These are phyloP conservation scores for Salvator merianae DNA, from an alignment of 2,113 vertebrate genomes.

Conservation along the genomic window DNA sequence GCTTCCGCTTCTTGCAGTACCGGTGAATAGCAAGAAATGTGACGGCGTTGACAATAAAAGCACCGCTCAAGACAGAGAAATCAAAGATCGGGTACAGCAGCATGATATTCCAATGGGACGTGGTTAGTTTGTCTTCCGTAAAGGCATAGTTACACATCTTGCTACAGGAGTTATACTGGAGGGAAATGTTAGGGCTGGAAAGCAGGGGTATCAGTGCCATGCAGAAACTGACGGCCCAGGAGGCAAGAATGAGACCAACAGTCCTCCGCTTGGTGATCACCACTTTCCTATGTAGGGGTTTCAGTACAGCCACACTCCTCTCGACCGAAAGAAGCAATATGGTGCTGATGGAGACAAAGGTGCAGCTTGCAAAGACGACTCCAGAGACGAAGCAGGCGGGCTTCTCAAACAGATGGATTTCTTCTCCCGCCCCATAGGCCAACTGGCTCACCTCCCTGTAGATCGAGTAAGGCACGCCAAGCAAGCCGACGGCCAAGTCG, in stretches of 20 bases:
- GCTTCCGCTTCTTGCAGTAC: constrained; percentile 76
- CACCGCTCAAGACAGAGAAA: constrained; percentile 78
- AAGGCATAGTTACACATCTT: constrained; percentile 84
- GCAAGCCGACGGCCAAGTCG: constrained; percentile 80
- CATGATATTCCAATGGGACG: constrained; percentile 72
- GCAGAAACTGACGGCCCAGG: constrained; percentile 79
- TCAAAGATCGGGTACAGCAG: constrained; percentile 83
- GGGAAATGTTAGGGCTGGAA: constrained; percentile 73
- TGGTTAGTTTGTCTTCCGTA: constrained; percentile 42
- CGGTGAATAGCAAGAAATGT: constrained; percentile 79
- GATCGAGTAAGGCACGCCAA: constrained; percentile 82
- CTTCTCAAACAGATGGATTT: constrained; percentile 48
- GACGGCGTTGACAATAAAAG: constrained; percentile 76
- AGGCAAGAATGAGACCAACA: constrained; percentile 73
- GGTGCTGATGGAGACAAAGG: constrained; percentile 86
- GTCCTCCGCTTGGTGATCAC: constrained; percentile 78
- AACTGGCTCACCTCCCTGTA: constrained; percentile 77
- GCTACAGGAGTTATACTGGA: constrained; percentile 84
- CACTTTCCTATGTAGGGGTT: constrained; percentile 79
- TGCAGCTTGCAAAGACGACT: constrained; percentile 82
- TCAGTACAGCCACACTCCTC: constrained; percentile 79
- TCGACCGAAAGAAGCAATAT: constrained; percentile 85
- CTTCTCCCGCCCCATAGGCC: constrained; percentile 63
- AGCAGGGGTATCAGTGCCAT: constrained; percentile 76
- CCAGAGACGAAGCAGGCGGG: constrained; percentile 82